Conservation (phyloP, 1,140 invertebrate genomes). For the Hypothenemus hampei region DNA sequence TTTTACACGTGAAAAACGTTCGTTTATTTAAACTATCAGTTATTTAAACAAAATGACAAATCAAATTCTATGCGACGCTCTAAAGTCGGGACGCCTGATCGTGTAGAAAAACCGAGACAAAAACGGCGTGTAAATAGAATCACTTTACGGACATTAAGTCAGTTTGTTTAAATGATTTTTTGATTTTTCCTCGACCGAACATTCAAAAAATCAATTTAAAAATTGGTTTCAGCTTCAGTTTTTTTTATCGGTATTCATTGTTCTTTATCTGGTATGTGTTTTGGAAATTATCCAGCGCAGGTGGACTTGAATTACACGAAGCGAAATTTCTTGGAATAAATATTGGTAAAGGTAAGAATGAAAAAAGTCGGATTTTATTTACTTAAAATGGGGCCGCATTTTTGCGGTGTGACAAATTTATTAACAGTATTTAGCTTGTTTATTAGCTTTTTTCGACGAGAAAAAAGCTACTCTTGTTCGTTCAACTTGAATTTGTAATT, state of each 20-base stretch:
- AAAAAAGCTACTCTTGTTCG: no score
- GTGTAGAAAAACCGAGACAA: not conserved
- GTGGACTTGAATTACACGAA: no score
- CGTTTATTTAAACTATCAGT: slow-evolving; percentile 16
- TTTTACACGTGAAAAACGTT: slow-evolving; percentile 2
- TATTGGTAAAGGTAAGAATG: no score
- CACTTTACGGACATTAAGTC: slow-evolving; percentile 17
- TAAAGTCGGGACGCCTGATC: no score
- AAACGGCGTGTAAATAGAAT: slow-evolving; percentile 23
- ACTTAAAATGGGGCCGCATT: no score
- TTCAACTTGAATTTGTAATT: no score
- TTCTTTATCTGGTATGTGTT: not conserved
- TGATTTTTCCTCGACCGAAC: slow-evolving; percentile 1
- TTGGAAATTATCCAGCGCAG: no score
- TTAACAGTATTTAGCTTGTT: no score
- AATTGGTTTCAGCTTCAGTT: slow-evolving; percentile 8
- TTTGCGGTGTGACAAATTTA: no score
- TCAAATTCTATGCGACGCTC: slow-evolving; percentile 10
- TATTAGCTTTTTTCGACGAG: no score
- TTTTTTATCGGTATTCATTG: not conserved
- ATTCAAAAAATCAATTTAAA: slow-evolving; percentile 21
- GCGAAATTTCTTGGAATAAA: no score
- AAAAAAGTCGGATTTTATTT: no score
- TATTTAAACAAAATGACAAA: slow-evolving; percentile 25
- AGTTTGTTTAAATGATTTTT: slow-evolving; percentile 28